Conservation (phyloP, 2,113 vertebrate species). For the Irena cyanogastra region DNA sequence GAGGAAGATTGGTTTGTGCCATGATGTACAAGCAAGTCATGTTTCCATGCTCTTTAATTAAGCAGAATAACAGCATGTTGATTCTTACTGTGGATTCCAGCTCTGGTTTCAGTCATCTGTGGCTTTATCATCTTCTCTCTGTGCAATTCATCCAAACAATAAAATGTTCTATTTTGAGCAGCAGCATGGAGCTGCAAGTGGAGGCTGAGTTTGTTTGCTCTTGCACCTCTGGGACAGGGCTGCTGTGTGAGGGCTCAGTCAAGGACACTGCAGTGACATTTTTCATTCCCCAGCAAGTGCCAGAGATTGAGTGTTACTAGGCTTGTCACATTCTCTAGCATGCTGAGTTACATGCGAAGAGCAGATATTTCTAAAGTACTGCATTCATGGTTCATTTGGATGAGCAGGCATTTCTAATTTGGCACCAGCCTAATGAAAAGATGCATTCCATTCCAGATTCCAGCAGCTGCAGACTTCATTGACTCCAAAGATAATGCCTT, state of each 20-base stretch:
- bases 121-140: neutral
- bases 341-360: constrained; percentile 57
- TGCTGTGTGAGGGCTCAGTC: neutral
- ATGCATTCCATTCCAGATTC: constrained; percentile 62
- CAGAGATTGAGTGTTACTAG: constrained; percentile 4
- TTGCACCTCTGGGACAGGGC: neutral
- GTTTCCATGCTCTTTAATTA: neutral
- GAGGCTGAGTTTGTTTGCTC: neutral
- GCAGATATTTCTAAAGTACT: constrained; percentile 62
- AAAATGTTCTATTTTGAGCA: neutral
- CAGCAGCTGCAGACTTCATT: constrained; percentile 62
- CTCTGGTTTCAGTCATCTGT: neutral
- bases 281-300: neutral
- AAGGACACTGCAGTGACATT: neutral
- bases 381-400: constrained; percentile 65
- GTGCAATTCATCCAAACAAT: neutral
- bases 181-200: neutral
- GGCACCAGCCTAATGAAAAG: constrained; percentile 62
- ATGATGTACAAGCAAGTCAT: neutral
- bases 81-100: neutral
- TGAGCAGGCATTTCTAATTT: constrained; percentile 68
- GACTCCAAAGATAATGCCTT: constrained; percentile 60
- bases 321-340: constrained; percentile 55
- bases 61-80: neutral
- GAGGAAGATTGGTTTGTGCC: neutral